Percentiles rank a stretch among this genome's conserved stretches.
phyloP scores from a whole-genome alignment of 2,113 vertebrate genomes.

The Myotis davidii region DNA sequence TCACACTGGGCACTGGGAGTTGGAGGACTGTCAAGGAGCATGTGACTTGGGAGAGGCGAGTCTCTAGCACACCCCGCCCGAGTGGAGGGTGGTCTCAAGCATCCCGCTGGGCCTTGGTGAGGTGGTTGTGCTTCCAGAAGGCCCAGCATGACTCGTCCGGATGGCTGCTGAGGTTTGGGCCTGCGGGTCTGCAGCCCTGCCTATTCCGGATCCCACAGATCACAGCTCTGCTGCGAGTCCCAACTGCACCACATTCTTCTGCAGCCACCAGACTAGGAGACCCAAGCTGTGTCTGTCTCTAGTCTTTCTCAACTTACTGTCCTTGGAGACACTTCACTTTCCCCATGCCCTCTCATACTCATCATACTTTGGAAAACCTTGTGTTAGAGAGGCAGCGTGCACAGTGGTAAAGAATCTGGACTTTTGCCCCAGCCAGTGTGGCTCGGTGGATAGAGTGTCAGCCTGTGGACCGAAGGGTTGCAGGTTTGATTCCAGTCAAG shows the following conservation, averaged over 20 bases:
- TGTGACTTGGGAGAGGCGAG: accelerated
- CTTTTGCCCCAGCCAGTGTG: too few relatives aligned
- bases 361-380: neutral
- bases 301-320: neutral
- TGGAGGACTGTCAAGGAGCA: too few relatives aligned
- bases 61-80: neutral
- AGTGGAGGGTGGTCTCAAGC: neutral
- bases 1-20: too few relatives aligned
- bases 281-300: neutral
- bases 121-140: neutral
- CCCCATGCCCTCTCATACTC: accelerated
- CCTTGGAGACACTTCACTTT: neutral
- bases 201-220: neutral
- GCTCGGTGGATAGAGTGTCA: too few relatives aligned
- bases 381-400: too few relatives aligned
- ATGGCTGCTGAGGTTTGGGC: neutral
- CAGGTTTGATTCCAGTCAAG: too few relatives aligned
- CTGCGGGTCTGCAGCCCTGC: neutral
- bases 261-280: neutral
- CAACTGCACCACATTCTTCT: neutral
- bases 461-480: too few relatives aligned
- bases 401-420: neutral
- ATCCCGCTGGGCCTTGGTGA: accelerated
- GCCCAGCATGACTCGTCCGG: neutral
- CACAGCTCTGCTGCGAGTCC: neutral